phyloP scores from a whole-genome alignment of 2,797 vertebrate genomes.

The Craterocephalus amniculus region DNA sequence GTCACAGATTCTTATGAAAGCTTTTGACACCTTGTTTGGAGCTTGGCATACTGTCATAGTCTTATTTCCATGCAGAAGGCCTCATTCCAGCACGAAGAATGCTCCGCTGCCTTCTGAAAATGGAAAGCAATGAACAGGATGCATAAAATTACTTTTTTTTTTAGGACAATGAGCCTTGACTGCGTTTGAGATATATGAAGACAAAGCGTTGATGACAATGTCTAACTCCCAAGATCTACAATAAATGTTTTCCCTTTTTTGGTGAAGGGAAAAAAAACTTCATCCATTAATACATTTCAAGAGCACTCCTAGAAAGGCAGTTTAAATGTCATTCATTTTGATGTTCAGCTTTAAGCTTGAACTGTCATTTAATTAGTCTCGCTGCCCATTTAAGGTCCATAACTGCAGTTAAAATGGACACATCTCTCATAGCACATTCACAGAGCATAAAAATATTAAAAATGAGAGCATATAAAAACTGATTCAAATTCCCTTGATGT shows the following conservation, averaged over 20 bases:
- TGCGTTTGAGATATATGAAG: conserved; percentile 67
- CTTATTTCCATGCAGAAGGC: conserved; percentile 36
- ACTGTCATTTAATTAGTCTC: conserved; percentile 26
- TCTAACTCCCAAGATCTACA: conserved; percentile 69
- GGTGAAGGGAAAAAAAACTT: conserved; percentile 42
- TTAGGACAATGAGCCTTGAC: conserved; percentile 74
- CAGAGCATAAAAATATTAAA: conserved; percentile 38
- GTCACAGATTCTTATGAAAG: conserved; percentile 37
- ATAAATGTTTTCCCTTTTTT: conserved; percentile 66
- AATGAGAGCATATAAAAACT: conserved; percentile 36
- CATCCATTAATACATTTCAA: conserved; percentile 61
- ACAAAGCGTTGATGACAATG: conserved; percentile 68
- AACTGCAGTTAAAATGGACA: conserved; percentile 36
- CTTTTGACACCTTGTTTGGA: conserved; percentile 42
- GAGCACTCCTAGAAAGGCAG: conserved; percentile 26
- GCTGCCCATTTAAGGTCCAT: conserved; percentile 25
- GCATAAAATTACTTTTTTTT: conserved; percentile 65
- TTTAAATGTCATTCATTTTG: conserved; percentile 29
- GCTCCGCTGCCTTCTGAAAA: conserved; percentile 56
- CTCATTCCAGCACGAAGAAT: conserved; percentile 23
- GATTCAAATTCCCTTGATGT: conserved; percentile 69
- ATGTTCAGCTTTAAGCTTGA: conserved; percentile 32
- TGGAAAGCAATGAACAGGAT: conserved; percentile 52
- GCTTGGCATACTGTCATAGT: conserved; percentile 32
- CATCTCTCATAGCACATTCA: conserved; percentile 36